phyloP scores from a whole-genome alignment of 23 tunicate genomes.

The Aplidium turbinatum region DNA sequence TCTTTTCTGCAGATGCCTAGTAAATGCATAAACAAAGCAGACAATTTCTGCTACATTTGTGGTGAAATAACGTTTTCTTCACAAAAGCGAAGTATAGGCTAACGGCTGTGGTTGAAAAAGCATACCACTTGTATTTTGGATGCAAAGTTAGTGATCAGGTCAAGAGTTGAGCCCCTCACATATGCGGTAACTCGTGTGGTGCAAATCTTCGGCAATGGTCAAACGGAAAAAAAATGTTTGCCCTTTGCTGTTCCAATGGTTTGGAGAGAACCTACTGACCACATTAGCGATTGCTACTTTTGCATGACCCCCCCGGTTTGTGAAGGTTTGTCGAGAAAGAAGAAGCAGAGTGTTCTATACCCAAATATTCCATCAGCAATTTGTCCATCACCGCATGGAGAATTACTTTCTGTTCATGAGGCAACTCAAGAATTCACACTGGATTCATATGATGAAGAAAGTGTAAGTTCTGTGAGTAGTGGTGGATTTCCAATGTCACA shows the following conservation, averaged over 20 bases:
- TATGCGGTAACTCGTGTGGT: conserved; percentile 35
- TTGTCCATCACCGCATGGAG: conserved; percentile 26
- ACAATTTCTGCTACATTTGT: conserved; percentile 28
- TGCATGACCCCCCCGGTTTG: conserved; percentile 20
- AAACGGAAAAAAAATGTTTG: conserved; percentile 19
- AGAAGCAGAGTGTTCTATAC: conserved; percentile 12
- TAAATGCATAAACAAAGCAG: conserved; percentile 28
- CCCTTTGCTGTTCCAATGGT: conserved; percentile 50
- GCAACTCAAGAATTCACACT: conserved; percentile 35
- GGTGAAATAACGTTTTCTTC: conserved; percentile 37
- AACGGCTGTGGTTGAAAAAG: conserved; percentile 19
- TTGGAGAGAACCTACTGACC: conserved; percentile 32
- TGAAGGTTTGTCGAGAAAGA: conserved; percentile 14
- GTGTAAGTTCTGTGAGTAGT: too few species aligned
- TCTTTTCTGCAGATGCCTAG: conserved; percentile 38
- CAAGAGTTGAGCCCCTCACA: conserved; percentile 41
- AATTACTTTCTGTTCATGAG: conserved; percentile 13
- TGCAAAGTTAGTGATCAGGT: conserved; percentile 36
- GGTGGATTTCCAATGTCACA: conserved; percentile 28
- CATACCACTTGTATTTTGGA: conserved; percentile 43
- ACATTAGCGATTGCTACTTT: conserved; percentile 27
- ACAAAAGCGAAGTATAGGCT: conserved; percentile 34
- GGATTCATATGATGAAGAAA: too few species aligned
- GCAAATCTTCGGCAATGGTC: conserved; percentile 35
- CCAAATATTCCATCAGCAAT: conserved; percentile 22